These are phyloP conservation scores for Trachurus trachurus DNA, from an alignment of 2,797 vertebrate species.

Conservation along the genomic window DNA sequence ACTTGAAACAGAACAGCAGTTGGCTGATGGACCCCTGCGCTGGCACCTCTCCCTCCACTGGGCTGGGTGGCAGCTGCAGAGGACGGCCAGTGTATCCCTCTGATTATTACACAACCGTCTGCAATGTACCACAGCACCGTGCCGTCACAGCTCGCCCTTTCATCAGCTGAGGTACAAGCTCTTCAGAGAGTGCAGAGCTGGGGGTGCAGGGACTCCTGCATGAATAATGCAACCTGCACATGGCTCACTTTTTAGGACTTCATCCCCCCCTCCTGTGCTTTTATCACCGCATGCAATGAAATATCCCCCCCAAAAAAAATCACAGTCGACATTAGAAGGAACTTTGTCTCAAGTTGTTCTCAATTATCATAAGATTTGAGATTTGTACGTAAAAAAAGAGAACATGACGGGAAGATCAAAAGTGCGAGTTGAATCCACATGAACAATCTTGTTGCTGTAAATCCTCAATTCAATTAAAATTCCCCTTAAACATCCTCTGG, in stretches of 20 bases:
- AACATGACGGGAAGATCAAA: neutral
- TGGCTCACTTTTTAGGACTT: constrained; percentile 59
- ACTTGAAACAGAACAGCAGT: constrained; percentile 61
- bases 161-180: constrained; percentile 68
- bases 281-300: constrained; percentile 34
- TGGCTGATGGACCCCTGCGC: constrained; percentile 57
- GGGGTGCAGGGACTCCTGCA: constrained; percentile 57
- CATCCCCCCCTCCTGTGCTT: constrained; percentile 1
- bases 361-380: neutral
- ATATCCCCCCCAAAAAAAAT: neutral
- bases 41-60: constrained; percentile 66
- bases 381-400: neutral
- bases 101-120: constrained; percentile 75
- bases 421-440: neutral
- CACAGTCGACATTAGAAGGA: neutral
- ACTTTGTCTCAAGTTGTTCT: neutral
- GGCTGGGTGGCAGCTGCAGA: constrained; percentile 75
- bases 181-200: constrained; percentile 56
- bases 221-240: constrained; percentile 78
- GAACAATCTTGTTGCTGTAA: neutral
- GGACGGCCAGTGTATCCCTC: constrained; percentile 73
- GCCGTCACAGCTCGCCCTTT: constrained; percentile 64
- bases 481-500: neutral
- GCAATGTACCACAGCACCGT: constrained; percentile 56
- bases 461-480: constrained; percentile 2